Percentiles rank a stretch among this genome's conserved stretches.
Evolutionary conservation across 2,888 invertebrate genomes (phyloP).

Genomic region (Temnothorax ravouxi): DNA sequence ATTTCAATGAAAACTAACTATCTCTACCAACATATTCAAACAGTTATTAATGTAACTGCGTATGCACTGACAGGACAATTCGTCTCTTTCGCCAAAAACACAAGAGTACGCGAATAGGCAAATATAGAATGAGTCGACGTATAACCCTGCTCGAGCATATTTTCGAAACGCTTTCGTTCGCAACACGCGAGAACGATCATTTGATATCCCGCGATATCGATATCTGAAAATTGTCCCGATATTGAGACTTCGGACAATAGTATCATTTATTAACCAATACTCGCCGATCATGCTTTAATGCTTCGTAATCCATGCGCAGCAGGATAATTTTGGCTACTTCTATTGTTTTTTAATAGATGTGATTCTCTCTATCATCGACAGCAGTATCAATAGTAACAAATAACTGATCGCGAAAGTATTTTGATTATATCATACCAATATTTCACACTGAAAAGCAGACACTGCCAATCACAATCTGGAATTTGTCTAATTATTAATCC

Average conservation of each 20-base stretch:
- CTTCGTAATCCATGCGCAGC: background rate
- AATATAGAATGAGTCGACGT: slow-evolving; percentile 41
- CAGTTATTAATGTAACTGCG: slow-evolving; percentile 59
- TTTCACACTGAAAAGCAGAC: background rate
- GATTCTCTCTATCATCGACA: background rate
- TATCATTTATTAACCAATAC: slow-evolving; percentile 7
- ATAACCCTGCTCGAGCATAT: slow-evolving; percentile 52
- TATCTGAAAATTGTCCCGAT: slow-evolving; percentile 34
- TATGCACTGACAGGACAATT: slow-evolving; percentile 60
- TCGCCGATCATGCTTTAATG: background rate
- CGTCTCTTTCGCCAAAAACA: slow-evolving; percentile 65
- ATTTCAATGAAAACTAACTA: slow-evolving; percentile 57
- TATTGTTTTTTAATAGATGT: background rate
- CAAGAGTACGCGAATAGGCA: slow-evolving; percentile 48
- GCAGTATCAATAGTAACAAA: background rate
- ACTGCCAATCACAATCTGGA: background rate
- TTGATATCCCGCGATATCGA: slow-evolving; percentile 14
- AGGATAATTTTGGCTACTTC: background rate
- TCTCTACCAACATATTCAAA: slow-evolving; percentile 33
- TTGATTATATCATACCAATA: background rate
- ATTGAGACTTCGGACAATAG: background rate
- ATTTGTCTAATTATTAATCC: background rate
- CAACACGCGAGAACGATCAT: slow-evolving; percentile 31
- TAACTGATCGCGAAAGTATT: background rate
- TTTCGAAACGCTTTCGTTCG: slow-evolving; percentile 49